Percentiles rank a stretch among this genome's conserved stretches.
Evolutionary conservation across 2,113 vertebrate genomes (phyloP).

Genomic region (Peucedramus taeniatus): DNA sequence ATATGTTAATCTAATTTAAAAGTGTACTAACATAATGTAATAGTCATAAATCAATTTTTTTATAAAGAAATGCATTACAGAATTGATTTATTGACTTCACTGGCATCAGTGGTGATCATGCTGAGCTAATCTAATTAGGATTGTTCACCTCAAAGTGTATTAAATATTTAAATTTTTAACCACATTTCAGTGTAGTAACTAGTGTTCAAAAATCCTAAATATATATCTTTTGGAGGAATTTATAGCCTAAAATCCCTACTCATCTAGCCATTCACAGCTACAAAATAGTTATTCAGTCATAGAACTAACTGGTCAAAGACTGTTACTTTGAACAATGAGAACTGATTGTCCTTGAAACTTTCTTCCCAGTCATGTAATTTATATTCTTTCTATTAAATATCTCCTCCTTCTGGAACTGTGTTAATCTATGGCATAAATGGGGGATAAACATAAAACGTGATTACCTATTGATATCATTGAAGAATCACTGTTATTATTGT

Average conservation of each 20-base stretch:
- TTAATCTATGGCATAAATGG: neutral
- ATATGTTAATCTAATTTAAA: neutral
- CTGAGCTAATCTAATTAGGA: neutral
- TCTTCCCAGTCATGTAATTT: slow-evolving; percentile 3
- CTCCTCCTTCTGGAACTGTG: neutral
- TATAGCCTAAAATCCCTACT: neutral
- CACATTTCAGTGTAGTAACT: neutral
- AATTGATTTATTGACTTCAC: neutral
- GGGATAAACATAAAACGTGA: neutral
- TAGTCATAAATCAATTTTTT: neutral
- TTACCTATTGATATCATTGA: neutral
- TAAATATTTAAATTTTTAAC: neutral
- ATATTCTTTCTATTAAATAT: neutral
- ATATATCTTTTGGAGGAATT: neutral
- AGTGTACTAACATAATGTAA: neutral
- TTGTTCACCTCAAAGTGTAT: neutral
- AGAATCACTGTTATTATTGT: neutral
- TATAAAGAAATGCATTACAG: neutral
- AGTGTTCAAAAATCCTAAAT: neutral
- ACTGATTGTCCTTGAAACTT: slow-evolving; percentile 23
- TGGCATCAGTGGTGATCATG: neutral
- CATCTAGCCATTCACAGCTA: neutral
- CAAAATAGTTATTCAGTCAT: neutral
- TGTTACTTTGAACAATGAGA: neutral
- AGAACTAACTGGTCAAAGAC: neutral